Conservation (phyloP, 2,113 vertebrate genomes). For the Ochotona princeps region DNA sequence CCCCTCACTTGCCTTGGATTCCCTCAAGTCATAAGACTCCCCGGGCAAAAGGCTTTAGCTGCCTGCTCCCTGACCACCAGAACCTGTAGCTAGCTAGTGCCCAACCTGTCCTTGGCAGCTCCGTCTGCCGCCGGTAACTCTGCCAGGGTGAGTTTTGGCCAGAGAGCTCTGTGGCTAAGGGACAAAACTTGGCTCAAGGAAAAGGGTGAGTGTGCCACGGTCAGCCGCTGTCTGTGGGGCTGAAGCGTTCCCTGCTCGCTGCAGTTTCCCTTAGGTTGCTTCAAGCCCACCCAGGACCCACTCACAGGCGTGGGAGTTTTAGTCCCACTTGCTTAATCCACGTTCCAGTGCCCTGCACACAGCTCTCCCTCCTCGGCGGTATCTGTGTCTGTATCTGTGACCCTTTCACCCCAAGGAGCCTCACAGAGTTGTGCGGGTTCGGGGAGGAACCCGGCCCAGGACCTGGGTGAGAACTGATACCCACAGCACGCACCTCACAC, state of each 20-base stretch:
- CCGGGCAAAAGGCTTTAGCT: slow-evolving; percentile 35
- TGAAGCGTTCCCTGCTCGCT: slow-evolving; percentile 7
- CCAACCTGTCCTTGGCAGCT: slow-evolving; percentile 75
- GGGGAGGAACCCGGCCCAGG: slow-evolving; percentile 2
- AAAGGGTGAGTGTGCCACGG: slow-evolving; percentile 56
- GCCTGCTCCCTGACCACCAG: slow-evolving; percentile 51
- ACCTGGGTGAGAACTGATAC: neutral
- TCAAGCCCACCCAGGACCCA: slow-evolving; percentile 40
- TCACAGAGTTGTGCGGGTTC: neutral
- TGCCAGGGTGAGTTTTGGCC: slow-evolving; percentile 73
- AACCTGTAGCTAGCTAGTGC: slow-evolving; percentile 66
- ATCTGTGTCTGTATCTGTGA: slow-evolving; percentile 12
- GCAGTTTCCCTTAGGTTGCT: slow-evolving; percentile 14
- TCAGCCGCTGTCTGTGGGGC: slow-evolving; percentile 2
- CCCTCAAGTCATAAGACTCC: slow-evolving; percentile 78
- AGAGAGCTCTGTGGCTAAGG: slow-evolving; percentile 65
- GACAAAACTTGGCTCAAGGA: slow-evolving; percentile 65
- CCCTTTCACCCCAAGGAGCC: neutral
- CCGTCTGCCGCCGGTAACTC: slow-evolving; percentile 47
- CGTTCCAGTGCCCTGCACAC: slow-evolving; percentile 4
- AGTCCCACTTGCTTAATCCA: neutral
- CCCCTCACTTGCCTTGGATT: slow-evolving; percentile 64
- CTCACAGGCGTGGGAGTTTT: slow-evolving; percentile 20
- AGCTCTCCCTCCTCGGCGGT: neutral
- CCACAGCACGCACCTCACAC: slow-evolving; percentile 11